A percentile compares a stretch with the other conserved stretches of the same genome.
Evolutionary conservation across 1,140 invertebrate species (phyloP).

Genomic region (Eriocheir sinensis): DNA sequence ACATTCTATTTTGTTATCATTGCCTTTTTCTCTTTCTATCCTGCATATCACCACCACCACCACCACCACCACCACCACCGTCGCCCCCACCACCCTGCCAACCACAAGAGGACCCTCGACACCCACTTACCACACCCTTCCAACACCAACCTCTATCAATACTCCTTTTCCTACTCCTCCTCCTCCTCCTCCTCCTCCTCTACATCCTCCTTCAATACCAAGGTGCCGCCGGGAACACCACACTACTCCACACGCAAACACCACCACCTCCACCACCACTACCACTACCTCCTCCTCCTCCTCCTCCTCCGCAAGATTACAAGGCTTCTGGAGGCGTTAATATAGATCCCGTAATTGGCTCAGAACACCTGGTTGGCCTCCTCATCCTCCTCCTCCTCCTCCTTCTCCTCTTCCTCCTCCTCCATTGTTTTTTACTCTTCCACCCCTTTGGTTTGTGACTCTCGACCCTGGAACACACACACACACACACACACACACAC

Average conservation of each 20-base stretch:
- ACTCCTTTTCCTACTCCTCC: neutral
- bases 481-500: too few species aligned
- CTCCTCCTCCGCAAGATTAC: slow-evolving; percentile 3
- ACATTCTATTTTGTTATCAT: too few species aligned
- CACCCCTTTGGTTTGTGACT: too few species aligned
- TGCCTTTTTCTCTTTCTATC: too few species aligned
- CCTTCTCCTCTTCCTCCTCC: too few species aligned
- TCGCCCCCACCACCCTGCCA: neutral
- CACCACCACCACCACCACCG: neutral
- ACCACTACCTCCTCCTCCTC: neutral
- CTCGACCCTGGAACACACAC: too few species aligned
- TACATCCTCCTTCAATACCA: neutral
- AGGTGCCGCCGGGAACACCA: neutral
- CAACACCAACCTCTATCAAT: neutral
- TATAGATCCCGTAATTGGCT: slow-evolving; percentile 6
- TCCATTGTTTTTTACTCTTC: too few species aligned
- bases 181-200: neutral
- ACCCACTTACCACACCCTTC: neutral
- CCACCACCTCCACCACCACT: neutral
- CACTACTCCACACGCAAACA: slow-evolving; percentile 29
- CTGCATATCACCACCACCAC: too few species aligned
- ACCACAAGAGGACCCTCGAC: slow-evolving; percentile 7
- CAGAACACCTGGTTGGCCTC: neutral
- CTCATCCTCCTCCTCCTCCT: too few species aligned
- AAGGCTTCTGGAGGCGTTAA: slow-evolving; percentile 13